A percentile compares a stretch with the other conserved stretches of the same genome.
These are phyloP conservation scores for Gasterosteus nipponicus DNA, from an alignment of 2,113 vertebrate genomes.

Conservation along the genomic window DNA sequence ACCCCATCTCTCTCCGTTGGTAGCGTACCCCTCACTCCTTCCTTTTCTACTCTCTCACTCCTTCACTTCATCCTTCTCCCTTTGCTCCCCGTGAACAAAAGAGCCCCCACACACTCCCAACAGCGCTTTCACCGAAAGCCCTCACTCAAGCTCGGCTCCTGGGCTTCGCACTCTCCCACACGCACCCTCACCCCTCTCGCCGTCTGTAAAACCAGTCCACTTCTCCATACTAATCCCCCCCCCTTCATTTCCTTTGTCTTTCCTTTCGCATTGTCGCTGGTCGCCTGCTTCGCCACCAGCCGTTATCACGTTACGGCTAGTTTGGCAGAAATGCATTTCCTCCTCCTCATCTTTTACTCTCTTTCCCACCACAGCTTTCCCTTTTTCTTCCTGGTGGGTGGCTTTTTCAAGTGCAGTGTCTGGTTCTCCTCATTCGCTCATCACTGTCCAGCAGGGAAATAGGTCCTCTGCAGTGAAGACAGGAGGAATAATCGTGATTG, in stretches of 20 bases:
- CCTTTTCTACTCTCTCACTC: conserved; percentile 52
- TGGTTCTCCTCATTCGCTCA: conserved; percentile 56
- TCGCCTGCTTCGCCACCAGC: conserved; percentile 48
- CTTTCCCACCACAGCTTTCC: conserved; percentile 23
- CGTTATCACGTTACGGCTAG: conserved; percentile 70
- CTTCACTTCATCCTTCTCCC: conserved; percentile 50
- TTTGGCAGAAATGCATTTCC: conserved; percentile 69
- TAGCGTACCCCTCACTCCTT: conserved; percentile 50
- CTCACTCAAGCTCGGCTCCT: conserved; percentile 65
- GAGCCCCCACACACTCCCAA: conserved; percentile 40
- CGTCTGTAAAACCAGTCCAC: conserved; percentile 64
- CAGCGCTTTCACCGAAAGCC: conserved; percentile 67
- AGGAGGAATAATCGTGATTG: conserved; percentile 73
- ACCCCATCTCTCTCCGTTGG: conserved; percentile 35
- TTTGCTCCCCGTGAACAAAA: conserved; percentile 72
- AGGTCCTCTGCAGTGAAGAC: conserved; percentile 65
- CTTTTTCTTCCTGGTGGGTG: conserved; percentile 68
- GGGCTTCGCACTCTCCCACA: conserved; percentile 64
- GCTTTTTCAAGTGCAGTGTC: conserved; percentile 56
- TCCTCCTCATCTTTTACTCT: conserved; percentile 43
- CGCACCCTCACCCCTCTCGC: conserved; percentile 58
- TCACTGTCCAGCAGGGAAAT: conserved; percentile 58
- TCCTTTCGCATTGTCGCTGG: conserved; percentile 31
- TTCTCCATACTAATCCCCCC: conserved; percentile 57
- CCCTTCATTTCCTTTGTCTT: conserved; percentile 63